Base-by-base conservation (phyloP, 2,888 invertebrate species). In the Pristionchus entomophagus region DNA sequence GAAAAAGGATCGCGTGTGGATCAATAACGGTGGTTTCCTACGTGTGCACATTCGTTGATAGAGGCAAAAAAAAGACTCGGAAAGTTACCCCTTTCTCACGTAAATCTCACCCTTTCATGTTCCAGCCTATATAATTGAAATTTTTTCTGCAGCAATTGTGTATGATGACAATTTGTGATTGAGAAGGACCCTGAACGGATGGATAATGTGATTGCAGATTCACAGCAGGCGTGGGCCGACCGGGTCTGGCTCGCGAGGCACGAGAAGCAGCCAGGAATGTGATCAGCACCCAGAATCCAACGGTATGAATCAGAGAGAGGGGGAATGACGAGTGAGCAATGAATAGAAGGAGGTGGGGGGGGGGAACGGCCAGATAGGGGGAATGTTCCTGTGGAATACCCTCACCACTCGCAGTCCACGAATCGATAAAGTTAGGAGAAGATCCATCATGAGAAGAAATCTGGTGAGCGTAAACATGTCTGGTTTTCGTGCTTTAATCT, bases 201-300 rank as follows among this genome's bases (percentile, higher is more conserved):
- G n/a, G 32, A 32, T 62, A 62, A 17, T 35, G 32, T 22, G n/a
- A 38, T 49, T 90, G 80, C 41, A 91, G 93, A 85, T 93, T 93
- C 84, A 92, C 92, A 10, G 91, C 92, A 4, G 91, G 90, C 6
- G 92, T 93, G 22, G 92, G 93, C 22, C 88, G 89, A 56, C 90
- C 91, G 1, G 93, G 93, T n/a, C 84, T 92, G 78, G 93, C 93
- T 10, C 80, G 91, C 59, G 92, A 92, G 69, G 91, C 91, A 12
- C 87, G 93, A 35, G 93, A 93, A 87, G 92, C 92, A 8, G 92
- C 92, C 8, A 85, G 91, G 51, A 91, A 89, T 59, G 91, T 90
- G 6, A 87, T 93, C 26, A 89, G 90, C 35, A 88, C 90, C 49
- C 91, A 89, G 62, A 92, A 91, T 88, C 92, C 92, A n/a, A 56